These are phyloP conservation scores for Papilio xuthus DNA, from an alignment of 1,140 invertebrate genomes.

Conservation along the genomic window DNA sequence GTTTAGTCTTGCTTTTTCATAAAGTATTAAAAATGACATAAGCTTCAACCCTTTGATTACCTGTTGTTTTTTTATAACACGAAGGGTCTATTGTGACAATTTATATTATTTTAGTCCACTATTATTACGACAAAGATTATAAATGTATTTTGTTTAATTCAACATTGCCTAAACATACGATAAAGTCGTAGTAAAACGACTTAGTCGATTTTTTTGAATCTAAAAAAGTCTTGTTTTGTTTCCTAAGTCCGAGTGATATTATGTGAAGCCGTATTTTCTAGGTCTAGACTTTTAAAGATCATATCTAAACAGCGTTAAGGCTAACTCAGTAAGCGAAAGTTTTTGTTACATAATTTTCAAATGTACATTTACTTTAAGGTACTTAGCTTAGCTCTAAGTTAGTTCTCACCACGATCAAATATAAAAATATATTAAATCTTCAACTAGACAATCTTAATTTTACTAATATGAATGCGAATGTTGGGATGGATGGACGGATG, in stretches of 20 bases:
- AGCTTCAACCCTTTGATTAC: slow-evolving; percentile 39
- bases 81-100: slow-evolving; percentile 33
- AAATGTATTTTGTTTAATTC: neutral
- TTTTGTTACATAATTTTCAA: slow-evolving; percentile 7
- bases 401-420: neutral
- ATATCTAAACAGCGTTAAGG: neutral
- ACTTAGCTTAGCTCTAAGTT: neutral
- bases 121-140: neutral
- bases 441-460: no score
- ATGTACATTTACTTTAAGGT: slow-evolving; percentile 2
- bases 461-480: no score
- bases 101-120: slow-evolving; percentile 17
- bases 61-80: slow-evolving; percentile 33
- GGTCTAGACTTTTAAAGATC: neutral
- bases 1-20: slow-evolving; percentile 32
- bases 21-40: slow-evolving; percentile 36
- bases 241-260: neutral
- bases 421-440: no score
- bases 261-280: neutral
- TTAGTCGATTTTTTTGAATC: no score
- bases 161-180: neutral
- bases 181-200: neutral
- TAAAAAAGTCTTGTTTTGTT: no score
- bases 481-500: no score
- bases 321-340: slow-evolving; percentile 7